Conservation (phyloP, 2,113 vertebrate genomes). For the Saccopteryx bilineata region DNA sequence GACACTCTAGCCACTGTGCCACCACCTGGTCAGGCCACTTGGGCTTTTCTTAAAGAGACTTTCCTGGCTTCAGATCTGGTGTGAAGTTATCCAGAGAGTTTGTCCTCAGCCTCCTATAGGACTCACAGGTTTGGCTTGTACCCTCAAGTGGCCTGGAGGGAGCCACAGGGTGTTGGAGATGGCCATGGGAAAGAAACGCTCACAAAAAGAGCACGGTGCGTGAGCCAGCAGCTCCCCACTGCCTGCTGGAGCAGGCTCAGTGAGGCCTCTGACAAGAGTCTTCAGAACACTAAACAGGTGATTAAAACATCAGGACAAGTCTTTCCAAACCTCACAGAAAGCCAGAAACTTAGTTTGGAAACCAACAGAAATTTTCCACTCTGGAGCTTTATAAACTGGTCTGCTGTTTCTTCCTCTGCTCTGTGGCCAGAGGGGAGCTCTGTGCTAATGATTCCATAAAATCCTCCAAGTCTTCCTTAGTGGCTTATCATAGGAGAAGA, state of each 20-base stretch:
- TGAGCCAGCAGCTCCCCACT: slow-evolving; percentile 73
- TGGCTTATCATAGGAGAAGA: slow-evolving; percentile 63
- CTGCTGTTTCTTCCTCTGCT: slow-evolving; percentile 73
- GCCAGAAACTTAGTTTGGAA: slow-evolving; percentile 85
- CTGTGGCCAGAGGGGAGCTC: slow-evolving; percentile 72
- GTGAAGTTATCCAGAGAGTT: slow-evolving; percentile 47
- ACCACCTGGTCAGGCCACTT: not conserved
- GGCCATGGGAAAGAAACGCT: slow-evolving; percentile 72
- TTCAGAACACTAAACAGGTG: slow-evolving; percentile 84
- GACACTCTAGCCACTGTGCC: no score
- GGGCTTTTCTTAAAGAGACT: slow-evolving; percentile 51
- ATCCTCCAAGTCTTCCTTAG: slow-evolving; percentile 63
- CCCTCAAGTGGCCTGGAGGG: not conserved
- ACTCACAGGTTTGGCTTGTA: slow-evolving; percentile 47
- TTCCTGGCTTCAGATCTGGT: slow-evolving; percentile 34
- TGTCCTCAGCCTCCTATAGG: not conserved
- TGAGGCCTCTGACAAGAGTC: slow-evolving; percentile 70
- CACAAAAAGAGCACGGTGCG: not conserved
- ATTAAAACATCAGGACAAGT: slow-evolving; percentile 85
- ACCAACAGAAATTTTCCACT: slow-evolving; percentile 81
- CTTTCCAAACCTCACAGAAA: slow-evolving; percentile 81
- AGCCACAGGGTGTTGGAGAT: slow-evolving; percentile 56
- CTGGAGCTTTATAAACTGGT: slow-evolving; percentile 73
- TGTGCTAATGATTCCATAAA: slow-evolving; percentile 77
- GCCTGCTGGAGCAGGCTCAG: slow-evolving; percentile 76